Evolutionary conservation across 2,888 invertebrate species (phyloP).

Genomic region (Limulus polyphemus): DNA sequence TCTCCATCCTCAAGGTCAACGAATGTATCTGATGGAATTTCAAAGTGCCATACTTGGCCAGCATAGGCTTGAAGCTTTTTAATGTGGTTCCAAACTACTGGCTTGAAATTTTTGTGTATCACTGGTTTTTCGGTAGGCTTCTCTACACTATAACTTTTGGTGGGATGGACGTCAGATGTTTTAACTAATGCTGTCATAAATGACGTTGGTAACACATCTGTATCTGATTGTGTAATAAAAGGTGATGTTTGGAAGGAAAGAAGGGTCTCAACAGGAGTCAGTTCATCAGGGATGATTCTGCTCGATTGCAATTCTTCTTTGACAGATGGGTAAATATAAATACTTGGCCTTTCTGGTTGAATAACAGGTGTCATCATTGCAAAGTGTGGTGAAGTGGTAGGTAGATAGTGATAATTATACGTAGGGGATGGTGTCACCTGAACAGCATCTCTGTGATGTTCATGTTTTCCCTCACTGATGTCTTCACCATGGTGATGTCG

Average conservation of each 20-base stretch:
- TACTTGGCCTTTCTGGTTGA: slow-evolving; percentile 14
- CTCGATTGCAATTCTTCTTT: slow-evolving; percentile 5
- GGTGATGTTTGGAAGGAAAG: slow-evolving; percentile 6
- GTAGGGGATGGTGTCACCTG: slow-evolving; percentile 12
- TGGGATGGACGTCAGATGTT: neutral
- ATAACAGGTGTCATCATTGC: slow-evolving; percentile 12
- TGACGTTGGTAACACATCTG: slow-evolving; percentile 5
- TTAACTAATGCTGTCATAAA: slow-evolving; percentile 9
- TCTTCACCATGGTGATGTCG: slow-evolving; percentile 19
- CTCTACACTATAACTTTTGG: slow-evolving; percentile 2
- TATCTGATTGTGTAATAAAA: neutral
- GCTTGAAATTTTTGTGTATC: slow-evolving; percentile 42
- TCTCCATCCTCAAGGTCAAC: slow-evolving; percentile 67
- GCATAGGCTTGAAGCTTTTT: slow-evolving; percentile 63
- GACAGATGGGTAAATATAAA: neutral
- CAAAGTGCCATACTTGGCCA: slow-evolving; percentile 62
- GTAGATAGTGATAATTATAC: slow-evolving; percentile 21
- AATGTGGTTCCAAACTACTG: slow-evolving; percentile 58
- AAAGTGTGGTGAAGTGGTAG: slow-evolving; percentile 11
- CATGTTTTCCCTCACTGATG: slow-evolving; percentile 7
- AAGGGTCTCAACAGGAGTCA: slow-evolving; percentile 11
- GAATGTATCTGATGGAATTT: slow-evolving; percentile 70
- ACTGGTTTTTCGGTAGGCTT: slow-evolving; percentile 17
- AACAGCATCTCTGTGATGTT: slow-evolving; percentile 13
- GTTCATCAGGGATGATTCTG: slow-evolving; percentile 10